These are phyloP conservation scores for Bucorvus abyssinicus DNA, from an alignment of 2,797 vertebrate genomes.

Conservation along the genomic window DNA sequence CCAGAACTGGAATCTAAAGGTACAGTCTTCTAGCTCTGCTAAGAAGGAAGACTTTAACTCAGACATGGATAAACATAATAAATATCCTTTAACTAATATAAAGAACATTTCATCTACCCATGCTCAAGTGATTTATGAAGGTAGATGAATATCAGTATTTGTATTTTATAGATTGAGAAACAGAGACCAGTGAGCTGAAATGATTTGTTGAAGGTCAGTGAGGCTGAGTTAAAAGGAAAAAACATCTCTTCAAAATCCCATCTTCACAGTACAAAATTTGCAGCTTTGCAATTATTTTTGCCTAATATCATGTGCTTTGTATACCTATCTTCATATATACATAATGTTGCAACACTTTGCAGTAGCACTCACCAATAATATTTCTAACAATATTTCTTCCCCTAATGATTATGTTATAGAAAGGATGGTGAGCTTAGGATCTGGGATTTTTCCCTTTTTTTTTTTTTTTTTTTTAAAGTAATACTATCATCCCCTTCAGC, in stretches of 20 bases:
- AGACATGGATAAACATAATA: neutral
- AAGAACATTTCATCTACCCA: neutral
- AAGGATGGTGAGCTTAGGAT: neutral
- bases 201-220: neutral
- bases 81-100: neutral
- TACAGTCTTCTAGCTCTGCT: neutral
- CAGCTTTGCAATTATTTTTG: neutral
- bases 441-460: no score
- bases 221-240: neutral
- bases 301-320: neutral
- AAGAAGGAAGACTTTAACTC: neutral
- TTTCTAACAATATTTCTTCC: neutral
- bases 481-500: neutral
- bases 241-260: neutral
- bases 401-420: neutral
- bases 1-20: neutral
- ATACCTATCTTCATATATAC: neutral
- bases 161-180: neutral
- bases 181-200: neutral
- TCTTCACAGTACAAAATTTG: neutral
- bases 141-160: neutral
- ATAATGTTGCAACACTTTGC: neutral
- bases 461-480: neutral
- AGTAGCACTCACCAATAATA: neutral
- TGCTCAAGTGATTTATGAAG: neutral